Evolutionary conservation across 2,888 invertebrate species (phyloP), one percentile per base, ranked within the genome.

Genomic region (Iselma pallidipennis): DNA sequence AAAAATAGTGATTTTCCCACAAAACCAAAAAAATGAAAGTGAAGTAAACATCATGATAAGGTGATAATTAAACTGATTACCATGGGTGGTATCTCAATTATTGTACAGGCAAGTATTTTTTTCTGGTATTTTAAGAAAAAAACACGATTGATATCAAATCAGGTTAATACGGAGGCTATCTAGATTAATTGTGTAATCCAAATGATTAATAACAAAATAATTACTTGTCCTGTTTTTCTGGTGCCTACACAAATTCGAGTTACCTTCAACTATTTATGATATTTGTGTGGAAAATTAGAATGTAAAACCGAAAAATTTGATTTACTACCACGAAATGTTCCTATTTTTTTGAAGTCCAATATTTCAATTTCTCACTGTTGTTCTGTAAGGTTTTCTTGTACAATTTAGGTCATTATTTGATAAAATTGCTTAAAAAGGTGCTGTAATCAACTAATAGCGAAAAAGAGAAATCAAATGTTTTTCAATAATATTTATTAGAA

Each of bases 401-500:
- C 56, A 55, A 63, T 58, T 58, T 42, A 51, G 50, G 49, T 59
- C 59, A 49, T 14, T 48, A 4, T 29, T 12, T 29, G 29, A 29
- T 29, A 12, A 29, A 12, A 29, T 29, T 29, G 3, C n/a, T n/a
- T n/a, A n/a, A n/a, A n/a, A n/a, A n/a, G n/a, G 1, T 4, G 12
- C 12, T 12, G 37, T 37, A 37, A 37, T 37, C 37, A 16, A 6
- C 16, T 7, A 7, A 16, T 16, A 2, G 37, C 26, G n/a, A 7
- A 45, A 49, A 56, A 57, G 61, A 58, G 57, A 61, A 61, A 61
- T 61, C 61, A 51, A 26, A 9, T 14, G 19, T 33, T 56, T 42
- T 56, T 50, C 56, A 21, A 57, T 50, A 49, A 37, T 37, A n/a
- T 16, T 49, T 14, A 49, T 57, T 61, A 61, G 61, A 57, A 57